Evolutionary conservation across 2,797 vertebrate species (phyloP).

Genomic region (Gambelia wislizenii): DNA sequence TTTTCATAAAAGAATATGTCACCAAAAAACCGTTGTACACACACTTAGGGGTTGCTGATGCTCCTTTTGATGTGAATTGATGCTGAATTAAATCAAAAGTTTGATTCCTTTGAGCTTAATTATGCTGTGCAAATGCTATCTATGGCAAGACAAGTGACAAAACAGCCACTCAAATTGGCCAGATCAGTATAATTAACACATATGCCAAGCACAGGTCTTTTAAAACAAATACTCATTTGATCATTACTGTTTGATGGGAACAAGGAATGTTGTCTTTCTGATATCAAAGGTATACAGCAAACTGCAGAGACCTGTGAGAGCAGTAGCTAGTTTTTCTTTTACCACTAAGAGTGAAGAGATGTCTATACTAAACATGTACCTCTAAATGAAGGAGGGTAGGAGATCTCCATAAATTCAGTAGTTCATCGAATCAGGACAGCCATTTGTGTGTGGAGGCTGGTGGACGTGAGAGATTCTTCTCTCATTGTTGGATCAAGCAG

Average conservation of each 20-base stretch:
- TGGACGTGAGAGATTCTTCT: background rate
- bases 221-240: slow-evolving; percentile 41
- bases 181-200: slow-evolving; percentile 51
- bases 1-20: slow-evolving; percentile 38
- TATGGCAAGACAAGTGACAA: slow-evolving; percentile 43
- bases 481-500: background rate
- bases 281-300: slow-evolving; percentile 44
- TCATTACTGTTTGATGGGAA: slow-evolving; percentile 43
- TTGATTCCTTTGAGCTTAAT: slow-evolving; percentile 62
- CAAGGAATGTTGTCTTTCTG: slow-evolving; percentile 31
- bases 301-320: background rate
- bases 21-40: slow-evolving; percentile 40
- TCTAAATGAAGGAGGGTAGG: background rate
- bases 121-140: slow-evolving; percentile 59
- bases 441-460: background rate
- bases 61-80: slow-evolving; percentile 50
- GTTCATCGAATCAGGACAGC: background rate
- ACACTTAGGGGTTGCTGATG: slow-evolving; percentile 41
- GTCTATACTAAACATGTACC: too few relatives aligned
- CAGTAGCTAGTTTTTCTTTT: too few relatives aligned
- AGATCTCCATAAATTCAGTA: background rate
- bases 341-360: background rate
- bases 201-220: slow-evolving; percentile 30
- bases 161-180: slow-evolving; percentile 56
- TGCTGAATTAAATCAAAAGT: slow-evolving; percentile 50